A percentile compares a stretch with the other conserved stretches of the same genome.
These are phyloP conservation scores for Phyllopteryx taeniolatus DNA, from an alignment of 2,113 vertebrate species.

Conservation along the genomic window DNA sequence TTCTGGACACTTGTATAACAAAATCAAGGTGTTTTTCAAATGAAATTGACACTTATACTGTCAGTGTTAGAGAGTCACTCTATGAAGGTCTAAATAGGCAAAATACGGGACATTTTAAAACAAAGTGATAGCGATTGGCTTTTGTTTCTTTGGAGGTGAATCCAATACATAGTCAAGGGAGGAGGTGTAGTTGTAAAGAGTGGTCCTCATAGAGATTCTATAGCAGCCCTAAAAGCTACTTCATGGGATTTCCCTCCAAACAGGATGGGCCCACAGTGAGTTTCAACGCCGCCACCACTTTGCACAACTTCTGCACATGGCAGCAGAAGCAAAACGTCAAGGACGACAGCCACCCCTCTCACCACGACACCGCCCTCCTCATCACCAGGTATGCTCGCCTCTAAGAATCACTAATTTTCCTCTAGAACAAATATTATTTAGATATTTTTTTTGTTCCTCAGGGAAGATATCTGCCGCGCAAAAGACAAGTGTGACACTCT, in stretches of 20 bases:
- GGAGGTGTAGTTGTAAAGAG: no score
- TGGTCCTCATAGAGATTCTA: not conserved
- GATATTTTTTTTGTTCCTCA: conserved; percentile 56
- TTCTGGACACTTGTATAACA: no score
- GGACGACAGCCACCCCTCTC: conserved; percentile 88
- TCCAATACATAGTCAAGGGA: no score
- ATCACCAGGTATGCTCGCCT: conserved; percentile 83
- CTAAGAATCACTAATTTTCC: not conserved
- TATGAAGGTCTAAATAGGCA: no score
- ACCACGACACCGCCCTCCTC: conserved; percentile 94
- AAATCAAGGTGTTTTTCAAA: no score
- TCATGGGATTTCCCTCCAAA: conserved; percentile 7
- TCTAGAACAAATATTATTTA: not conserved
- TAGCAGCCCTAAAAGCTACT: not conserved
- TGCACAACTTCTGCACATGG: conserved; percentile 95
- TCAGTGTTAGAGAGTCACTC: no score
- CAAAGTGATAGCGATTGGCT: no score
- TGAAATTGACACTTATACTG: no score
- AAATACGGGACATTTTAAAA: no score
- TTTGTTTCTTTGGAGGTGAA: no score
- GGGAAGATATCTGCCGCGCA: conserved; percentile 95
- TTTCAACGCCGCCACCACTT: conserved; percentile 88
- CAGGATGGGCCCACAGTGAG: conserved; percentile 92
- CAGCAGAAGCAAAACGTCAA: conserved; percentile 87
- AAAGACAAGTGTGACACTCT: conserved; percentile 96